These are phyloP conservation scores for Amyelois transitella DNA, from an alignment of 1,140 invertebrate genomes.

Conservation along the genomic window DNA sequence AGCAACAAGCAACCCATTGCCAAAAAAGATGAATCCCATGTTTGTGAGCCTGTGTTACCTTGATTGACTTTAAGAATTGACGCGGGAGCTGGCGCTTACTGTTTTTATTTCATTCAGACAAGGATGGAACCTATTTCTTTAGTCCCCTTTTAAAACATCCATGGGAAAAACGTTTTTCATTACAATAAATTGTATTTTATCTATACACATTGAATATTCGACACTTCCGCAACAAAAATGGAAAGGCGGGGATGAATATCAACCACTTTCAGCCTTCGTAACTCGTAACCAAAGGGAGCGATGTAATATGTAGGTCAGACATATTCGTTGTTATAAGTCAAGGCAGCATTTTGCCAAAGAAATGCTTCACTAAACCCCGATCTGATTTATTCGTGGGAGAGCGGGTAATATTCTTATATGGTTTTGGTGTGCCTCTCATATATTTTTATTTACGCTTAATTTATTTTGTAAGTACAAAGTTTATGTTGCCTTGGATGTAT, in stretches of 20 bases:
- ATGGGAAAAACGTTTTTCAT: no score
- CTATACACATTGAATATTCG: background rate
- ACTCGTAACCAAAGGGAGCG: conserved; percentile 13
- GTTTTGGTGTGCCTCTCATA: background rate
- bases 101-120: no score
- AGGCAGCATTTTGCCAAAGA: conserved; percentile 44
- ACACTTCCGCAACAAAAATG: background rate
- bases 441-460: background rate
- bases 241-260: background rate
- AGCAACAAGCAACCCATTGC: no score
- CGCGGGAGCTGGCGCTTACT: no score
- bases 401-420: background rate
- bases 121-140: no score
- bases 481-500: no score
- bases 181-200: no score
- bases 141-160: no score
- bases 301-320: conserved; percentile 57
- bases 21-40: no score
- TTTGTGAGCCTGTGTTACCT: no score
- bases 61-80: no score
- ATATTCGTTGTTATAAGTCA: conserved; percentile 66
- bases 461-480: background rate
- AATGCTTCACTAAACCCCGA: conserved; percentile 44
- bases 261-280: background rate
- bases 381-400: background rate